Conservation (phyloP, 2,113 vertebrate species). For the Barnardius zonarius region DNA sequence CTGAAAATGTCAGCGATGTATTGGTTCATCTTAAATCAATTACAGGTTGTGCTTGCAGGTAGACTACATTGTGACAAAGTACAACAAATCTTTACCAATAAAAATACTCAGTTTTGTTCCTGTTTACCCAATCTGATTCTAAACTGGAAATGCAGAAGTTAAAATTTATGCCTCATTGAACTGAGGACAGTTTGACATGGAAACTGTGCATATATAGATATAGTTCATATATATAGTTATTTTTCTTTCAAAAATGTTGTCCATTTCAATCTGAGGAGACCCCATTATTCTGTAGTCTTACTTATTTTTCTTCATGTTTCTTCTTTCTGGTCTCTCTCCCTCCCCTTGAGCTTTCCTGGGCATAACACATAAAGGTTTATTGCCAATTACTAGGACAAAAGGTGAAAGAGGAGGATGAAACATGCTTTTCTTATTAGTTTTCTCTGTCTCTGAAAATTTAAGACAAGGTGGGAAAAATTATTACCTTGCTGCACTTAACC, state of each 20-base stretch:
- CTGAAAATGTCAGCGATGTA: not conserved
- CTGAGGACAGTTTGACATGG: not conserved
- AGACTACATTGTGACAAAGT: not conserved
- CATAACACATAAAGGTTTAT: not conserved
- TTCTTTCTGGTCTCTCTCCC: not conserved
- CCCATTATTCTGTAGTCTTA: not conserved
- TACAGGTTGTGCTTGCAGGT: not conserved
- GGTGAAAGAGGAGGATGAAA: not conserved
- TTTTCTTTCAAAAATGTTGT: not conserved
- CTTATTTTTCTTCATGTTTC: not conserved
- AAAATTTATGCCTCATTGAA: not conserved
- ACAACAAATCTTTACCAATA: not conserved
- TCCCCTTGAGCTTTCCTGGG: not conserved
- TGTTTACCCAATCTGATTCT: not conserved
- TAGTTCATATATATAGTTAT: not conserved
- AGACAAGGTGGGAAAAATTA: not conserved
- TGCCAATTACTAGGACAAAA: not conserved
- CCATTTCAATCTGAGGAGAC: not conserved
- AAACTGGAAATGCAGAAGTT: not conserved
- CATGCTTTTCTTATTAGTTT: not conserved
- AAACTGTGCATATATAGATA: not conserved
- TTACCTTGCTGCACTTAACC: not conserved
- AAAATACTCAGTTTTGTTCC: not conserved
- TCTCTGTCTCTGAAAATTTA: not conserved
- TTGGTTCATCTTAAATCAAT: not conserved